Evolutionary conservation across 2,113 vertebrate species (phyloP), one percentile per base, ranked within the genome.

Genomic region (Centropus unirufus): DNA sequence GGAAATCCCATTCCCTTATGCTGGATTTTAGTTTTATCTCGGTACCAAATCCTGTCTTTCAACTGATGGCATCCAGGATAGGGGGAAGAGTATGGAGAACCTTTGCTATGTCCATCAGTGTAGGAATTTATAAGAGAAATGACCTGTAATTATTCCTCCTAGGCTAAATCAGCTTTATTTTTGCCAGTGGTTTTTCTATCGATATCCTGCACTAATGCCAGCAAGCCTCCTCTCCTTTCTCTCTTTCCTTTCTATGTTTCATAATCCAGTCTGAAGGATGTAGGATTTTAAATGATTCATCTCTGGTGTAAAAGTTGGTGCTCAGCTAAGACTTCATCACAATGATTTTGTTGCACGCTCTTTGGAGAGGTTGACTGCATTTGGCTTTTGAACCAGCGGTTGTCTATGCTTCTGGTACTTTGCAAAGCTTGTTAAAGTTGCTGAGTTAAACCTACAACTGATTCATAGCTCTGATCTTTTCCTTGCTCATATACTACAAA

Each of bases 351-450:
- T 61, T 83, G 52, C 26, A 64, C 91, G 89, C 90, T 67, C 64
- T 26, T 47, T 85, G 51, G 58, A 85, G 67, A 74, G 22, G 32
- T 30, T 91, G 82, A 73, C 79, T 26, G 62, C 64, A 94, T 69
- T 84, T 75, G 32, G 58, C 63, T 93, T 95, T 95, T 85, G 84
- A 95, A 87, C 34, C 23, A 79, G n/a, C 62, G 83, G 75, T 59
- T 92, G 74, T 68, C 63, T 69, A 59, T 74, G 52, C 32, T 52
- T 8, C 52, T 91, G 67, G 66, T 64, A 92, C 63, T 90, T 85
- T 47, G 66, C 66, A 89, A 87, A 91, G 77, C 66, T 90, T 83
- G 55, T 80, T 91, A 87, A 85, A 76, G 91, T 92, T 83, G 82
- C 87, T 40, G 70, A 91, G 72, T 66, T 87, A 89, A 91, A 95